Evolutionary conservation across 2,888 invertebrate species (phyloP), one percentile per base, ranked within the genome.

Genomic region (Heliconius ethilla): DNA sequence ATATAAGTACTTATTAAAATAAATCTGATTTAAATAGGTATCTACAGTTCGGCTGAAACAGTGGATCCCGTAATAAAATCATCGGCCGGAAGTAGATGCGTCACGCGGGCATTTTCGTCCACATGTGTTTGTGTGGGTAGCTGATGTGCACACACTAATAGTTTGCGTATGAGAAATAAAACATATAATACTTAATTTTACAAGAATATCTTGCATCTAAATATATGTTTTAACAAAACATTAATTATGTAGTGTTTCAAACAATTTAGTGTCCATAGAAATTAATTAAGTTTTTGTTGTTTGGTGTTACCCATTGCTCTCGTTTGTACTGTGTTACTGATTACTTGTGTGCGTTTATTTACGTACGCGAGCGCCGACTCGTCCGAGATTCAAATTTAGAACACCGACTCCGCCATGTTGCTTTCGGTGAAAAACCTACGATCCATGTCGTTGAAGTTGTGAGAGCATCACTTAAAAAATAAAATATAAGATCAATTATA

Each of bases 311-410:
- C 87, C 86, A 87, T 88, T 88, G 86, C 85, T 88, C 87, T 88
- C 87, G 86, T 89, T 90, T 93, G 92, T 92, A 92, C 92, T 92
- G 92, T 92, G 91, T 93, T 93, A 92, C 93, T 91, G 92, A 92
- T 90, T 92, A 90, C 90, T 91, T 89, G 89, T 94, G 94, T 94
- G 94, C 91, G 94, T 94, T 94, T 94, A 94, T 94, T 94, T 94
- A 94, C 93, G 94, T 94, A 93, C 92, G 91, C 93, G 92, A 93
- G 94, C 94, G 92, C 93, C 94, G 93, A 94, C 94, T 93, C 94
- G 94, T 92, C 94, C 94, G 94, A 93, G 94, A 92, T 94, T 93
- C 94, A 93, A 94, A 94, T 91, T 92, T 94, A 94, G 94, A 94
- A 93, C 92, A 88, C 91, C 92, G 92, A 91, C 93, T 91, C 93